Evolutionary conservation across 2,888 invertebrate genomes (phyloP), one percentile per base, ranked within the genome.

Genomic region (Andricus quercusramuli): DNA sequence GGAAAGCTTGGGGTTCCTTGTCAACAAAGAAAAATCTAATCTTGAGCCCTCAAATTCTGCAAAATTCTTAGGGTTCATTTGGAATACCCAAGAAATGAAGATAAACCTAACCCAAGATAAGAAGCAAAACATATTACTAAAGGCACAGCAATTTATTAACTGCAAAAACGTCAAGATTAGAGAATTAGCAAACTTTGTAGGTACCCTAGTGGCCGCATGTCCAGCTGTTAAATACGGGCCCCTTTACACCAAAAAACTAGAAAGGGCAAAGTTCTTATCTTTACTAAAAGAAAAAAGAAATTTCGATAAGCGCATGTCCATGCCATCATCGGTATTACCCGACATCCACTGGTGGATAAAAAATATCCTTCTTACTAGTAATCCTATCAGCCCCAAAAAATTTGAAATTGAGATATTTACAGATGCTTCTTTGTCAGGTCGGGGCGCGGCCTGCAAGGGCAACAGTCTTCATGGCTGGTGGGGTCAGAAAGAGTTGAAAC

Each of bases 351-450:
- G 47, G 47, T 47, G 32, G 65, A 32, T 65, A 0, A 65, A 65
- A 29, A 65, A 37, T 20, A 65, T 37, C 4, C 20, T 32, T 4
- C 1, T 5, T 8, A 17, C 37, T 6, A 13, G 2, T 37, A 65
- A 65, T 3, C 65, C 65, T 20, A 37, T 65, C 15, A 4, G 20
- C 8, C 8, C 65, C 4, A 17, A 32, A 32, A 65, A 65, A 65
- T 65, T 37, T 32, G 0, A 20, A 65, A 32, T 65, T 4, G 65
- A 20, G 15, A 65, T 65, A 4, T 65, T 65, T 8, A 17, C 32
- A 15, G 65, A 65, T 32, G 65, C 65, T 15, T 65, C 65, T 6
- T 29, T 65, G 32, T 65, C 65, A 65, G 65, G 65, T 29, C 32
- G 65, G 32, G 65, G 65, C 65, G 65, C 32, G 8, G 65, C 32